Base-by-base conservation (phyloP, 2,888 invertebrate genomes). In the Callinectes sapidus region DNA sequence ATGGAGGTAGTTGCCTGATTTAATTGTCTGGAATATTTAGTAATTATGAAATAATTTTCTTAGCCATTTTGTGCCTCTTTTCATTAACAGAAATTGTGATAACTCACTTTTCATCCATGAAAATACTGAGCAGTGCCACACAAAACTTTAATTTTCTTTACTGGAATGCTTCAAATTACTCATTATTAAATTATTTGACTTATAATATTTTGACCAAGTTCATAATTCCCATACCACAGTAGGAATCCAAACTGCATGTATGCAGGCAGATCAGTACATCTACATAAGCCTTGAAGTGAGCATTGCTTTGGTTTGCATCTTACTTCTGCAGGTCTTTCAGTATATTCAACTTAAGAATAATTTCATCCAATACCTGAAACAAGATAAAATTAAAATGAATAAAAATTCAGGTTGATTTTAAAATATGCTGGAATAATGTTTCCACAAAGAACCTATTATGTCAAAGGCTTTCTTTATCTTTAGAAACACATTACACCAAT, bases 291-390 rank as follows among this genome's bases (percentile, higher is more conserved):
- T n/a, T 18, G 10, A 18, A 61, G 23, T 61, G 61, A 16, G 61
- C 18, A 16, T 18, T 23, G 23, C 18, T 61, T 1, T 23, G 61
- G 61, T 61, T 18, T 61, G 10, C 48, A 61, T 18, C 18, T 61
- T 71, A 71, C 8, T 71, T 71, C 71, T n/a, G n/a, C 71, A 71
- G 28, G 28, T 71, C 71, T 71, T 71, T 71, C 71, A 71, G n/a
- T 23, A 71, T 71, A 71, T 71, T n/a, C 1, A 71, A 8, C 71
- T 71, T 71, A 28, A 71, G n/a, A n/a, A n/a, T n/a, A n/a, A 71
- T 71, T 71, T 71, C 71, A 71, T 71, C 71, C 71, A 71, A 71
- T 71, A 71, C 5, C 71, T 71, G 71, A 71, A 71, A 71, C 2
- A 23, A 61, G 48, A 48, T 48, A 2, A 48, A 61, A 23, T 8